Conservation (phyloP, 1,140 invertebrate genomes). For the Olivierus martensii region DNA sequence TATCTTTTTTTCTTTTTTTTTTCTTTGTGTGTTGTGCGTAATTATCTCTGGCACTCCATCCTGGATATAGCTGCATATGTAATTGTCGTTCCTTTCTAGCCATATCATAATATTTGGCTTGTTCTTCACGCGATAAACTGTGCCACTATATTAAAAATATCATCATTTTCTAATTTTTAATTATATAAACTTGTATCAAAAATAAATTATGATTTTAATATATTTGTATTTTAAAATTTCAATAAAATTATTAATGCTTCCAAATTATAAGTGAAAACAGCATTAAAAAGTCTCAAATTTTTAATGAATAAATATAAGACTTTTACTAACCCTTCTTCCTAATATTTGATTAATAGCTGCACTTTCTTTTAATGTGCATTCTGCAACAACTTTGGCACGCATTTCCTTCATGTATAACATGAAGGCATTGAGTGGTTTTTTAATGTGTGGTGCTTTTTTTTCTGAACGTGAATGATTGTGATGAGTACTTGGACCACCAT, state of each 20-base stretch:
- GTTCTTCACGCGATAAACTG: constrained; percentile 94
- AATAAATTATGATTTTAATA: too few species aligned
- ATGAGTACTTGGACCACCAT: neutral
- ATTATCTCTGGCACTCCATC: constrained; percentile 99
- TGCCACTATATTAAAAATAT: constrained; percentile 65
- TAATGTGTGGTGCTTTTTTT: constrained; percentile 56
- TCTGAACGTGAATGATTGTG: neutral
- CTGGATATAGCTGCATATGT: constrained; percentile 96
- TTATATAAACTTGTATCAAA: too few species aligned
- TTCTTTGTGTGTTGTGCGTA: constrained; percentile 98
- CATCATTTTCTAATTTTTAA: too few species aligned
- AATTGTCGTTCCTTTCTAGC: constrained; percentile 95
- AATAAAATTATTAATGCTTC: too few species aligned
- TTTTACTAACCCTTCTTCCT: constrained; percentile 76
- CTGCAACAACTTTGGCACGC: constrained; percentile 93
- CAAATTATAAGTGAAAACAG: too few species aligned
- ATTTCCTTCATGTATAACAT: constrained; percentile 99
- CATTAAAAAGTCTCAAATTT: too few species aligned
- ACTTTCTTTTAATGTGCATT: constrained; percentile 96
- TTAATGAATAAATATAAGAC: too few species aligned
- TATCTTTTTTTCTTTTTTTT: constrained; percentile 98
- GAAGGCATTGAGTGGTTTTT: constrained; percentile 99
- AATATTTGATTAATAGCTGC: constrained; percentile 99
- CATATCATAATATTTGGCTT: constrained; percentile 99
- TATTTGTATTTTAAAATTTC: too few species aligned